Percentiles rank a stretch among this genome's conserved stretches.
Evolutionary conservation across 1,140 invertebrate species (phyloP).

Genomic region (Macrotrachela quadricornifera): DNA sequence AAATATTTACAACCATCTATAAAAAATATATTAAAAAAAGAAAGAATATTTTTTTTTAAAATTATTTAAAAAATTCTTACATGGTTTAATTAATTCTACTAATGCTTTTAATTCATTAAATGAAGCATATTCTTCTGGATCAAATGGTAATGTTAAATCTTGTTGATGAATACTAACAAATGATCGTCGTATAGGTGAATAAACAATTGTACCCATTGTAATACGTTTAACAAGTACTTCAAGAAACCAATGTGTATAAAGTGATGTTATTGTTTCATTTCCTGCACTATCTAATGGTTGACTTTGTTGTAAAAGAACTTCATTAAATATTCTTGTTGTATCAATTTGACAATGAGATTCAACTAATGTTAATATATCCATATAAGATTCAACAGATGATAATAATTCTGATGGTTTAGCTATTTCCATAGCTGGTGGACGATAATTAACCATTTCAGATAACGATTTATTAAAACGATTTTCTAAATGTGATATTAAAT

Average conservation of each 20-base stretch:
- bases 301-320: conserved; percentile 89
- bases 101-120: conserved; percentile 82
- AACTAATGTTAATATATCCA: conserved; percentile 33
- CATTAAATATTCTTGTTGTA: conserved; percentile 90
- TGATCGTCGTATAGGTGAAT: conserved; percentile 77
- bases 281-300: conserved; percentile 70
- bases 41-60: too few species aligned
- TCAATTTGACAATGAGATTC: conserved; percentile 62
- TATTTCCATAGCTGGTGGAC: conserved; percentile 79
- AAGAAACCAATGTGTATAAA: conserved; percentile 44
- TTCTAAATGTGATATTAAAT: conserved; percentile 84
- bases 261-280: conserved; percentile 21
- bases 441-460: conserved; percentile 95
- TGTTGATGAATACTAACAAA: conserved; percentile 77
- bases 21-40: too few species aligned
- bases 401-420: conserved; percentile 93
- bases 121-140: conserved; percentile 93
- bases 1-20: too few species aligned
- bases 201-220: conserved; percentile 80
- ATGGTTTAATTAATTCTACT: conserved; percentile 90
- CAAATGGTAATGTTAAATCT: conserved; percentile 51
- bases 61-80: conserved; percentile 23
- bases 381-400: conserved; percentile 76
- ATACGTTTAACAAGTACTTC: conserved; percentile 77
- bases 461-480: conserved; percentile 48